These are phyloP conservation scores for Rhabdomys pumilio DNA, from an alignment of 2,797 vertebrate genomes.

Conservation along the genomic window DNA sequence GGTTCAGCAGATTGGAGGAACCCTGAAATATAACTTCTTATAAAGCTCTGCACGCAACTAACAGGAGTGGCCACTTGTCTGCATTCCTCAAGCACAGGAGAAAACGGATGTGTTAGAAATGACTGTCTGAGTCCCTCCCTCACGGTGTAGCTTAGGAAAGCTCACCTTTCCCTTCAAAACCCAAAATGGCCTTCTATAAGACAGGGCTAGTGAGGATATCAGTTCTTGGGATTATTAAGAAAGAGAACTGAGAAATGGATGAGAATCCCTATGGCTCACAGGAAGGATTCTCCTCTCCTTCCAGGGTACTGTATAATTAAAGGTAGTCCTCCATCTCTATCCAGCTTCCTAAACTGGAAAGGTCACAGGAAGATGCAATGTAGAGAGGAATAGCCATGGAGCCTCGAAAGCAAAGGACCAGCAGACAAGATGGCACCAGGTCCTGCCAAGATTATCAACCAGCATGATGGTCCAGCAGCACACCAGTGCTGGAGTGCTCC, in stretches of 20 bases:
- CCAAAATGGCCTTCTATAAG: background rate
- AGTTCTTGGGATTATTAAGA: background rate
- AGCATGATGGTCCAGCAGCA: background rate
- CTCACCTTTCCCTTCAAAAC: constrained; percentile 1
- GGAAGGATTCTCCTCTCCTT: background rate
- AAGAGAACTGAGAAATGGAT: background rate
- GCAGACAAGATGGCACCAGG: background rate
- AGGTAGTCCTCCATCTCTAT: background rate
- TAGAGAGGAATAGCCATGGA: background rate
- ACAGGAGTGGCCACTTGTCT: background rate
- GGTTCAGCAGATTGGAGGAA: background rate
- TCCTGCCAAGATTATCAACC: background rate
- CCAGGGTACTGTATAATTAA: background rate
- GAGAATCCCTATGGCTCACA: background rate
- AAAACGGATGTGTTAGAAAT: background rate
- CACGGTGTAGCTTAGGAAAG: background rate
- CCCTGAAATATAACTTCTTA: background rate
- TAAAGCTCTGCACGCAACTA: background rate
- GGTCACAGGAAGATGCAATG: fast-evolving
- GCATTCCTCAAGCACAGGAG: background rate
- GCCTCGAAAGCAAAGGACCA: background rate
- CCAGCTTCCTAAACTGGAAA: background rate
- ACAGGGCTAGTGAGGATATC: background rate
- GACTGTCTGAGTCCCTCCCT: background rate
- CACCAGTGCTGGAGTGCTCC: background rate